Evolutionary conservation across 2,888 invertebrate species (phyloP), one percentile per base, ranked within the genome.

Genomic region (Tiliacea citrago): DNA sequence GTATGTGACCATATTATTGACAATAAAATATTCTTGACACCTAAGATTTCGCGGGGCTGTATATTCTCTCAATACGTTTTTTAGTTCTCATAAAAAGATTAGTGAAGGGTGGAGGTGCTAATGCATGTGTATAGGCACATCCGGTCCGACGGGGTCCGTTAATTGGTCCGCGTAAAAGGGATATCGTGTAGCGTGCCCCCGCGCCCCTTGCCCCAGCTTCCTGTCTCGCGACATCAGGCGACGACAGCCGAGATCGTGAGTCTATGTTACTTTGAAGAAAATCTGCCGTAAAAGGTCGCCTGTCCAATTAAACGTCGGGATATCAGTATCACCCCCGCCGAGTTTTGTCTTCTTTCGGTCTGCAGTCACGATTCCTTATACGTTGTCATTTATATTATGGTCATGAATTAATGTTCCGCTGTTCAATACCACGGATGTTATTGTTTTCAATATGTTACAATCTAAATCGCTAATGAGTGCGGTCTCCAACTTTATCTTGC

Each of bases 161-260:
- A 96, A 96, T 96, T 96, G 96, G 95, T 93, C 93, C 91, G 93
- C 94, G 95, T 96, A 96, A 96, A 96, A 96, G 96, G 96, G 96
- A 96, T 96, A 95, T 95, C 96, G 93, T 96, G 96, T 96, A 94
- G 90, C 91, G 85, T 89, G 90, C 90, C 91, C 92, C 91, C 90
- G 89, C 90, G 88, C 90, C 89, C 90, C 88, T 88, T 88, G 89
- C 84, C 88, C 88, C 91, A 86, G 92, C 93, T 94, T 96, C 96
- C 95, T 95, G 93, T 90, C 88, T 88, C 88, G 91, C 90, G 92
- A 93, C 91, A 91, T 90, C 89, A 88, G 88, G 82, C 81, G 82
- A 86, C 87, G 91, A 89, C 91, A 91, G 86, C 91, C 89, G 89
- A 82, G 85, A 88, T 93, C 93, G 91, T 93, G 91, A 90, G 87